Evolutionary conservation across 2,113 vertebrate species (phyloP).

Genomic region (Scortum barcoo): DNA sequence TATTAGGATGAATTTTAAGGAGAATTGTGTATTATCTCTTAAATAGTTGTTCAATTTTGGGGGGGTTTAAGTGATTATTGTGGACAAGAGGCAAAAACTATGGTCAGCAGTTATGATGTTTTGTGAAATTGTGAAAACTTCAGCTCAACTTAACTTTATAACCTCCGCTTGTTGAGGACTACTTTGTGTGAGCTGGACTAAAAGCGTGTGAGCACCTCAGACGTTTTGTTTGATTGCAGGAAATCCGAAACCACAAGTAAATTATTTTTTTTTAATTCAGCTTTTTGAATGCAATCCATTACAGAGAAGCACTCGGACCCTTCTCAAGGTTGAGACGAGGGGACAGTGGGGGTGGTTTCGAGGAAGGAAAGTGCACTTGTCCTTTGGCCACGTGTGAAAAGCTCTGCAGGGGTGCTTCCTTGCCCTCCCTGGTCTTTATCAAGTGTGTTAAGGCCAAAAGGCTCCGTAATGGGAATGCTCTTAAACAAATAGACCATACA

Average conservation of each 20-base stretch:
- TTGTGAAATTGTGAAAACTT: neutral
- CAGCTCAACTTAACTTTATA: neutral
- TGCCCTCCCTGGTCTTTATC: slow-evolving; percentile 77
- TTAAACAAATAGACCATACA: slow-evolving; percentile 81
- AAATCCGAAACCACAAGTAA: neutral
- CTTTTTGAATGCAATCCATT: slow-evolving; percentile 8
- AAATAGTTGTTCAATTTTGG: neutral
- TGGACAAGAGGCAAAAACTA: neutral
- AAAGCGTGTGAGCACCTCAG: neutral
- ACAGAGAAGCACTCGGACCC: neutral
- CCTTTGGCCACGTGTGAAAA: slow-evolving; percentile 82
- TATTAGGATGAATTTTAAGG: neutral
- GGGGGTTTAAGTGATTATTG: neutral
- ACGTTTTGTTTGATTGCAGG: neutral
- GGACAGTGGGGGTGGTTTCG: slow-evolving; percentile 3
- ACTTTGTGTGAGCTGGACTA: neutral
- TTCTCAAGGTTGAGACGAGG: slow-evolving; percentile 56
- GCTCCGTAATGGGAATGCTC: slow-evolving; percentile 76
- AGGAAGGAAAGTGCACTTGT: slow-evolving; percentile 78
- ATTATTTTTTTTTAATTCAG: too few species aligned
- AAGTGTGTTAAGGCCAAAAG: slow-evolving; percentile 84
- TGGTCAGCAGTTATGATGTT: neutral
- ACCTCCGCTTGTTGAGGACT: neutral
- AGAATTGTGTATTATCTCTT: neutral
- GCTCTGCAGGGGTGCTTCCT: slow-evolving; percentile 83